Evolutionary conservation across 2,888 invertebrate species (phyloP).

Genomic region (Dolichopus griseipennis): DNA sequence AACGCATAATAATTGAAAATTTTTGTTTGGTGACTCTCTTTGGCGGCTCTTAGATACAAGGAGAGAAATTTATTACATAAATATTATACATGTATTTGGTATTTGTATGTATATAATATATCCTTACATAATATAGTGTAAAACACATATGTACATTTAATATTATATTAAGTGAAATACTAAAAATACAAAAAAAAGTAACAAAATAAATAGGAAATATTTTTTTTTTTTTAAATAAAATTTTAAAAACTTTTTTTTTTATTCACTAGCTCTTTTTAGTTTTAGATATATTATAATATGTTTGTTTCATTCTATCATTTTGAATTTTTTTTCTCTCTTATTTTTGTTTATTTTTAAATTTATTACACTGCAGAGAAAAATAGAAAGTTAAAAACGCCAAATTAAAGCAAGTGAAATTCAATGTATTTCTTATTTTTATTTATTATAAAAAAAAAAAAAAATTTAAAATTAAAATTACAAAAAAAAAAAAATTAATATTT

Average conservation of each 20-base stretch:
- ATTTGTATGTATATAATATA: too few relatives aligned
- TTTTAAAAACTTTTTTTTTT: neutral
- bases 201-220: neutral
- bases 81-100: too few relatives aligned
- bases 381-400: slow-evolving; percentile 1
- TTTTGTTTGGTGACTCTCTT: neutral
- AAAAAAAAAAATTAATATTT: too few relatives aligned
- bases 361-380: slow-evolving; percentile 1
- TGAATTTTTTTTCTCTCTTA: neutral
- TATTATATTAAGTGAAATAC: neutral
- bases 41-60: neutral
- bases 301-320: too few relatives aligned
- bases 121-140: too few relatives aligned
- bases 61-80: too few relatives aligned
- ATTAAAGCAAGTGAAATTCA: slow-evolving; percentile 4
- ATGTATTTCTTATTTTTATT: slow-evolving; percentile 2
- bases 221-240: neutral
- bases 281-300: too few relatives aligned
- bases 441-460: neutral
- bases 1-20: neutral
- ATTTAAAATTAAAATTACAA: neutral
- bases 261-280: neutral
- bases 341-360: neutral
- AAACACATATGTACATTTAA: neutral
- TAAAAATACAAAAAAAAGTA: too few relatives aligned